A percentile compares a stretch with the other conserved stretches of the same genome.
Conservation (phyloP, 1,140 invertebrate species). For the Schlechtendalia chinensis region DNA sequence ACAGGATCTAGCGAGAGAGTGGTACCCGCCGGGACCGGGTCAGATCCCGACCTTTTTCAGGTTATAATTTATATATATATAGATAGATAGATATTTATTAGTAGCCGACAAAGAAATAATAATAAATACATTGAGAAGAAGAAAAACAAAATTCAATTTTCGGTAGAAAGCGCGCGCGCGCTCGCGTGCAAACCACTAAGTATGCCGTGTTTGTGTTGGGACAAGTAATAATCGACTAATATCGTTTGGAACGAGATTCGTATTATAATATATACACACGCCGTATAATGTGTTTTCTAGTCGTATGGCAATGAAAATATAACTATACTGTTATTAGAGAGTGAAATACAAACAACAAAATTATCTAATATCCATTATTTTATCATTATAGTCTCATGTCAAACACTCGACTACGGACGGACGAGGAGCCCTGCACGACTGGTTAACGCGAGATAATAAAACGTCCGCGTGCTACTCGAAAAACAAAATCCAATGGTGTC, state of each 20-base stretch:
- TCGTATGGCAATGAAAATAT: constrained; percentile 33
- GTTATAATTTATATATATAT: neutral
- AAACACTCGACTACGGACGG: neutral
- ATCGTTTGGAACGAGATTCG: neutral
- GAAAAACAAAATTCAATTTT: constrained; percentile 23
- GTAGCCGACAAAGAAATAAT: too few relatives aligned
- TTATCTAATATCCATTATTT: constrained; percentile 32
- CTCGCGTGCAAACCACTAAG: neutral
- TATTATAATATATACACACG: neutral
- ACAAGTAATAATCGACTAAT: constrained; percentile 12
- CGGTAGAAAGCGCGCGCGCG: constrained; percentile 5
- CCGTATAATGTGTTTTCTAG: constrained; percentile 17
- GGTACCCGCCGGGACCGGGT: neutral
- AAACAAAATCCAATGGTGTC: too few relatives aligned
- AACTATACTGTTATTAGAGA: constrained; percentile 30
- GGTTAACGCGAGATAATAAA: too few relatives aligned
- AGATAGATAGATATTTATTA: too few relatives aligned
- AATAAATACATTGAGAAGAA: neutral
- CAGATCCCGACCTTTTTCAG: constrained; percentile 5
- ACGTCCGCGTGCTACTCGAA: too few relatives aligned
- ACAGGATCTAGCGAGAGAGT: constrained; percentile 18
- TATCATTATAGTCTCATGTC: neutral
- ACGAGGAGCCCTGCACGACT: too few relatives aligned
- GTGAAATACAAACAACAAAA: neutral
- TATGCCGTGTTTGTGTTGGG: neutral